Conservation (phyloP, 2,113 vertebrate species). For the Ramphastos sulfuratus region DNA sequence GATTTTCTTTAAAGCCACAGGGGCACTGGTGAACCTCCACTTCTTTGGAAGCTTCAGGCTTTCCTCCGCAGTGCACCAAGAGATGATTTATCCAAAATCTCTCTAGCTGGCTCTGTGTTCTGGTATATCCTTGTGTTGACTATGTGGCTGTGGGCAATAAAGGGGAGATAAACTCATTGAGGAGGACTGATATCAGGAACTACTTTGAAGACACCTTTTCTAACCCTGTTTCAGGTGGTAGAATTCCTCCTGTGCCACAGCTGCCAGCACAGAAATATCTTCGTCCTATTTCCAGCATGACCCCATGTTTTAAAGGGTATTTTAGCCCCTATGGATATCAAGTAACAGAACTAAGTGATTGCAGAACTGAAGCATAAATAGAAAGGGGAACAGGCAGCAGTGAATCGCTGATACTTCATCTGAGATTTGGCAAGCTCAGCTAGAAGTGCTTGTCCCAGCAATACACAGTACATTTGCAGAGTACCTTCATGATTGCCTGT, state of each 20-base stretch:
- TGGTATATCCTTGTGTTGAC: background rate
- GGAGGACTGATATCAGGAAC: background rate
- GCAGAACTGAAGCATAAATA: constrained; percentile 41
- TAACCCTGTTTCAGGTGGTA: background rate
- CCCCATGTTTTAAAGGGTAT: constrained; percentile 23
- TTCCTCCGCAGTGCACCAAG: background rate
- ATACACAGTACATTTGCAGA: background rate
- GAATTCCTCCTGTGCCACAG: background rate
- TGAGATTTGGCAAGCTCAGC: constrained; percentile 24
- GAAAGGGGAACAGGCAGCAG: constrained; percentile 55
- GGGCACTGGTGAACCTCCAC: background rate
- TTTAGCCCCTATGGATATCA: constrained; percentile 19
- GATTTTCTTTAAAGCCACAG: background rate
- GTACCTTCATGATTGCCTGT: background rate
- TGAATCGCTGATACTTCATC: constrained; percentile 24
- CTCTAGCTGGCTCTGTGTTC: background rate
- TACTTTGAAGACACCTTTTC: background rate
- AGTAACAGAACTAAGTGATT: constrained; percentile 21
- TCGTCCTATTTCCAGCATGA: background rate
- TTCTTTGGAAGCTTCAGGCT: background rate
- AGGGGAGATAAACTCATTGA: background rate
- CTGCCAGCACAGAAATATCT: constrained; percentile 5
- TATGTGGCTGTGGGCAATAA: background rate
- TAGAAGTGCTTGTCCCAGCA: constrained; percentile 48
- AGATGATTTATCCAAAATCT: background rate